Conservation (phyloP, 2,888 invertebrate species). For the Melanargia galathea region DNA sequence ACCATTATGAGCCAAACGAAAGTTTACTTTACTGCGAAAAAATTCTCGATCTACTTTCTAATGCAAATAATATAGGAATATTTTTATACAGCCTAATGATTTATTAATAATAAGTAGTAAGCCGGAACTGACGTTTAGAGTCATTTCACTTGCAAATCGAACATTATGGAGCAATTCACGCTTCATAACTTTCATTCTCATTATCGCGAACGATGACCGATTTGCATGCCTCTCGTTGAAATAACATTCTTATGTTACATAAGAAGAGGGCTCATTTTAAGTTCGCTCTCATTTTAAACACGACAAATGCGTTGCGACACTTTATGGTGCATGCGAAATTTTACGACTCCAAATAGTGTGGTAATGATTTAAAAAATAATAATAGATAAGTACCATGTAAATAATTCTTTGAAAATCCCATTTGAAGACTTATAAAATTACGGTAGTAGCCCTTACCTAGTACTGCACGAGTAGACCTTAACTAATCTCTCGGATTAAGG, state of each 20-base stretch:
- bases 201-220: slow-evolving; percentile 33
- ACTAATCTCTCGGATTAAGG: neutral
- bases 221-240: slow-evolving; percentile 2
- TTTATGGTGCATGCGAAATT: slow-evolving; percentile 23
- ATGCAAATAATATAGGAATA: slow-evolving; percentile 16
- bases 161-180: slow-evolving; percentile 55
- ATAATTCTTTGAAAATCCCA: neutral
- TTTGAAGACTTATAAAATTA: neutral
- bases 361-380: slow-evolving; percentile 14
- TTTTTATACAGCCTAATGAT: slow-evolving; percentile 20
- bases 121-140: slow-evolving; percentile 47
- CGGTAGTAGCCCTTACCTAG: too few relatives aligned
- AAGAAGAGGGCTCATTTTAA: slow-evolving; percentile 17
- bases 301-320: slow-evolving; percentile 19
- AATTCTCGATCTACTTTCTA: neutral
- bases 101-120: slow-evolving; percentile 35
- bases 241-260: slow-evolving; percentile 12
- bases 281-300: neutral
- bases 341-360: slow-evolving; percentile 12
- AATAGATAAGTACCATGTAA: neutral
- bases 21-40: too few relatives aligned
- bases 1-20: too few relatives aligned
- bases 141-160: slow-evolving; percentile 60
- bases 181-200: slow-evolving; percentile 65
- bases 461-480: neutral